Evolutionary conservation across 2,797 vertebrate genomes (phyloP).

Genomic region (Zonotrichia albicollis): DNA sequence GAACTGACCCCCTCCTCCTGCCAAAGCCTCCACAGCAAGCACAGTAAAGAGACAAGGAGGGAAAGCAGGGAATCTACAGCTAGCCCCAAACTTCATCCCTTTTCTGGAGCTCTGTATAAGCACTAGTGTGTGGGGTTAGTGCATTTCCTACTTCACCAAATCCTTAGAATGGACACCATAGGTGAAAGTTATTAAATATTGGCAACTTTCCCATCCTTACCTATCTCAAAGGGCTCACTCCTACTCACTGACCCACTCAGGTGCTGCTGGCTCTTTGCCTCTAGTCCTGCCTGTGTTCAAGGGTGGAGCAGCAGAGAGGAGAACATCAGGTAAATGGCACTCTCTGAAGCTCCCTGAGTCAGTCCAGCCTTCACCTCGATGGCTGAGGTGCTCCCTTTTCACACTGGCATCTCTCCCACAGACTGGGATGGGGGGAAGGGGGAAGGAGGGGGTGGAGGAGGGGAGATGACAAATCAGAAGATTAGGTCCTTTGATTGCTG

Average conservation of each 20-base stretch:
- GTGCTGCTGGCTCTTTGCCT: not conserved
- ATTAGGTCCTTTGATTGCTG: not conserved
- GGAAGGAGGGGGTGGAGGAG: not conserved
- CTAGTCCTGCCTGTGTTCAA: not conserved
- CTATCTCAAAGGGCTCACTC: not conserved
- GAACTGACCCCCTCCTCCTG: not conserved
- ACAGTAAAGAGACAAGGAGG: accelerated
- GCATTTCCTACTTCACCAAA: not conserved
- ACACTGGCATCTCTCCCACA: not conserved
- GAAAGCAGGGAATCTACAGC: not conserved
- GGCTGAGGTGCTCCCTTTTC: not conserved
- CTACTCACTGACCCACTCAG: not conserved
- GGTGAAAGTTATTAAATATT: not conserved
- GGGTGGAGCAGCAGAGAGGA: not conserved
- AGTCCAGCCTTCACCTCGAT: accelerated
- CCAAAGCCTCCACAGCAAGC: not conserved
- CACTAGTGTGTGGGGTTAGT: no score
- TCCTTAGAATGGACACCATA: not conserved
- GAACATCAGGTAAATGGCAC: not conserved
- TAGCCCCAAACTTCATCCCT: not conserved
- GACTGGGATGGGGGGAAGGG: accelerated
- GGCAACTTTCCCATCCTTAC: not conserved
- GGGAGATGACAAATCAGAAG: not conserved
- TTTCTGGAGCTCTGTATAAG: not conserved
- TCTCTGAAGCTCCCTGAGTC: not conserved